Evolutionary conservation across 2,888 invertebrate species (phyloP).

Genomic region (Aplocera efformata): DNA sequence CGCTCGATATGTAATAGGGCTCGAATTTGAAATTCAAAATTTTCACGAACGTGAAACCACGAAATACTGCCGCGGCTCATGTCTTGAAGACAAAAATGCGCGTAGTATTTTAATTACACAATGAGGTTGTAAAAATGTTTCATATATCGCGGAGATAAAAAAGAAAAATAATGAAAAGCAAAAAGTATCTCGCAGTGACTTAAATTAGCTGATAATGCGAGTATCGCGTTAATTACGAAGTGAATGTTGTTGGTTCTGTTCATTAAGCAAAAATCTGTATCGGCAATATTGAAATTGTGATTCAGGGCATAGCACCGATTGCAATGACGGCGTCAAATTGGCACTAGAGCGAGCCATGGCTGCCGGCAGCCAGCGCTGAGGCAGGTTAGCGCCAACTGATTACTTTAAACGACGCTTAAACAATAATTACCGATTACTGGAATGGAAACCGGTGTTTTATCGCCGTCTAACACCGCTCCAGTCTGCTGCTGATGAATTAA

Average conservation of each 20-base stretch:
- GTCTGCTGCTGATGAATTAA: slow-evolving; percentile 38
- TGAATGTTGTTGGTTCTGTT: slow-evolving; percentile 66
- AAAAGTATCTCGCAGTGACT: slow-evolving; percentile 35
- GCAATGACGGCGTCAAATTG: slow-evolving; percentile 49
- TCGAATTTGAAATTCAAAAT: slow-evolving; percentile 30
- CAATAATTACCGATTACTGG: slow-evolving; percentile 70
- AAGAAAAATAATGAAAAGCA: slow-evolving; percentile 26
- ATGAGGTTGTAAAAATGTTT: slow-evolving; percentile 19
- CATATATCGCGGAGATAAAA: slow-evolving; percentile 21
- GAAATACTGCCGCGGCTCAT: slow-evolving; percentile 20
- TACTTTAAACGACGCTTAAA: slow-evolving; percentile 70
- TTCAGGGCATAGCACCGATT: slow-evolving; percentile 49
- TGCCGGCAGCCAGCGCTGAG: slow-evolving; percentile 23
- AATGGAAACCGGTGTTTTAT: slow-evolving; percentile 54
- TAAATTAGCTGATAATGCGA: slow-evolving; percentile 55
- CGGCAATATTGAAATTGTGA: slow-evolving; percentile 60
- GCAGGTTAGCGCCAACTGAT: slow-evolving; percentile 50
- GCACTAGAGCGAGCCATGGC: slow-evolving; percentile 30
- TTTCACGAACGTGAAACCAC: slow-evolving; percentile 25
- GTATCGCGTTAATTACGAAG: slow-evolving; percentile 56
- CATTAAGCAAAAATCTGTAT: slow-evolving; percentile 63
- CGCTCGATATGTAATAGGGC: slow-evolving; percentile 29
- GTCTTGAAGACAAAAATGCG: slow-evolving; percentile 19
- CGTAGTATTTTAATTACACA: slow-evolving; percentile 22
- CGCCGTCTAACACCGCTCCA: slow-evolving; percentile 43